A percentile compares a stretch with the other conserved stretches of the same genome.
Conservation (phyloP, 2,888 invertebrate genomes). For the Aphidoletes aphidimyza region DNA sequence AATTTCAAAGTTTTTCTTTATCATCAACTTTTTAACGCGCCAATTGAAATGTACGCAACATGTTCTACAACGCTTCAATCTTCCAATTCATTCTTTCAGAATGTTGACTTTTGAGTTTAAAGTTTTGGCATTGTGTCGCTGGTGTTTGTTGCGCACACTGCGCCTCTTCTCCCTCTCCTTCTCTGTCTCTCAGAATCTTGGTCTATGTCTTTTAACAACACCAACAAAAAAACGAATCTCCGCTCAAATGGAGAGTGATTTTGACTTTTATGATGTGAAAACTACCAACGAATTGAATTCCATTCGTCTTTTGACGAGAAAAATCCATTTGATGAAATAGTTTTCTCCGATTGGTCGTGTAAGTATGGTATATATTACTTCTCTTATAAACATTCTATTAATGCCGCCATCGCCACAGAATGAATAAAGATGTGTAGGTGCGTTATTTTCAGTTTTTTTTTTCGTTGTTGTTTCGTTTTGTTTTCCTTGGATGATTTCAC, state of each 20-base stretch:
- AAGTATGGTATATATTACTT: background rate
- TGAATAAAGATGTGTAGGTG: background rate
- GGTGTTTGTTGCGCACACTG: too few relatives aligned
- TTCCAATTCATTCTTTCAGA: background rate
- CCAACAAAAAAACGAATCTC: too few relatives aligned
- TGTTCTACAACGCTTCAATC: background rate
- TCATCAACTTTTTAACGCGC: background rate
- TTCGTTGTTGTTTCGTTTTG: background rate
- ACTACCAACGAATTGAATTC: background rate
- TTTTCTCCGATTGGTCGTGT: background rate
- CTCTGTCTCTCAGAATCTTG: too few relatives aligned
- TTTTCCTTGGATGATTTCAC: background rate
- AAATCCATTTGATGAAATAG: constrained; percentile 35
- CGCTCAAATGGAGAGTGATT: background rate
- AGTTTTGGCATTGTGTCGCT: too few relatives aligned
- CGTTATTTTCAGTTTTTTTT: background rate
- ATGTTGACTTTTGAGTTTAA: too few relatives aligned
- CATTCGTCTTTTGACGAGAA: background rate
- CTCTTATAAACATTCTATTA: too few relatives aligned
- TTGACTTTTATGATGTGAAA: constrained; percentile 1
- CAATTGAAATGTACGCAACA: background rate
- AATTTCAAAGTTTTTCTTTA: background rate
- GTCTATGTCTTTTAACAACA: too few relatives aligned
- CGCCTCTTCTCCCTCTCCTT: too few relatives aligned
- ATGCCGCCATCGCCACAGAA: background rate